phyloP scores from a whole-genome alignment of 2,797 vertebrate species.

The Borostomias antarcticus region DNA sequence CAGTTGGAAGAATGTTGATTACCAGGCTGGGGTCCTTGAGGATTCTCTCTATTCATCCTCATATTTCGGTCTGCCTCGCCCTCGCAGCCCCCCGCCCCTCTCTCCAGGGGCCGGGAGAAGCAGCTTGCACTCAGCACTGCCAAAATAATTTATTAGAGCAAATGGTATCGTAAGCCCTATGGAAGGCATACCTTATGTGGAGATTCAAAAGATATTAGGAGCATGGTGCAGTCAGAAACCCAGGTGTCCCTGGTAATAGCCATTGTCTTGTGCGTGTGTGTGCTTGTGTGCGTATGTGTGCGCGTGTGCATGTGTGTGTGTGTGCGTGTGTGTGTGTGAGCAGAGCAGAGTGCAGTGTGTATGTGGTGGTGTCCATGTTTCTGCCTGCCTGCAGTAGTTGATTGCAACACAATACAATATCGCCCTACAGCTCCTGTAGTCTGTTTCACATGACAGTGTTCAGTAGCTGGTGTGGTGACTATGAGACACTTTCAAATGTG shows the following conservation, averaged over 20 bases:
- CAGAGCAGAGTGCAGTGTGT: conserved; percentile 56
- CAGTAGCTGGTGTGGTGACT: too few species aligned
- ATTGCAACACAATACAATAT: neutral
- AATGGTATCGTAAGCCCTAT: conserved; percentile 87
- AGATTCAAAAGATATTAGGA: conserved; percentile 88
- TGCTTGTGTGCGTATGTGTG: too few species aligned
- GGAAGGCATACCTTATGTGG: conserved; percentile 88
- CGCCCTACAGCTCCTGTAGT: neutral
- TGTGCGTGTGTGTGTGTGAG: neutral
- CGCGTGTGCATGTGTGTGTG: conserved; percentile 22
- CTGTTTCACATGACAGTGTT: neutral
- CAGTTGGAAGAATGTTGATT: conserved; percentile 81
- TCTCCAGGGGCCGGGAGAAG: conserved; percentile 75
- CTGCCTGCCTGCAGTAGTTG: conserved; percentile 31
- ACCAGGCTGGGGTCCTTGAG: conserved; percentile 74
- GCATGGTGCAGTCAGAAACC: conserved; percentile 78
- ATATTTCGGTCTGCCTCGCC: conserved; percentile 80
- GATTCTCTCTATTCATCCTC: conserved; percentile 84
- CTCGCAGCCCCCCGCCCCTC: conserved; percentile 61
- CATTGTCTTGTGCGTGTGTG: conserved; percentile 74
- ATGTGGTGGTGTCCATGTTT: conserved; percentile 45
- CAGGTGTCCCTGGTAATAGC: conserved; percentile 84
- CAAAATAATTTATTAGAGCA: conserved; percentile 90
- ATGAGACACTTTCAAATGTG: neutral
- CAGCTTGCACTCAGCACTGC: conserved; percentile 82